Evolutionary conservation across 1,140 invertebrate genomes (phyloP).

Genomic region (Zeugodacus cucurbitae): DNA sequence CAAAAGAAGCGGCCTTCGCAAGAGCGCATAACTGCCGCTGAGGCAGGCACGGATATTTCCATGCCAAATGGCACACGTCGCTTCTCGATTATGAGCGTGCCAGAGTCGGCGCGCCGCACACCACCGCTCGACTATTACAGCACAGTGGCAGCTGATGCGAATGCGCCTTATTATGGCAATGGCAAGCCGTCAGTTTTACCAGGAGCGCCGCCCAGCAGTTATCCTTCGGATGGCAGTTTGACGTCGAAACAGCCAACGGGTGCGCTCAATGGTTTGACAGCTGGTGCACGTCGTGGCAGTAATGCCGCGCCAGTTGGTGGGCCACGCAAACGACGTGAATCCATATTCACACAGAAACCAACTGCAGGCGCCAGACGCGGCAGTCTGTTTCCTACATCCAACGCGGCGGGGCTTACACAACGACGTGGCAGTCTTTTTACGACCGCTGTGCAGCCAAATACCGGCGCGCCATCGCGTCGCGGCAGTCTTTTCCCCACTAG

Average conservation of each 20-base stretch:
- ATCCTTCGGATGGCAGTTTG: slow-evolving; percentile 52
- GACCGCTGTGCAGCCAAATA: slow-evolving; percentile 48
- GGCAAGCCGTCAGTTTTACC: slow-evolving; percentile 42
- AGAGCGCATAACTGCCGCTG: slow-evolving; percentile 42
- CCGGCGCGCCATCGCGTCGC: not conserved
- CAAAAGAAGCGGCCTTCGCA: slow-evolving; percentile 59
- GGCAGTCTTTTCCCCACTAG: slow-evolving; percentile 45
- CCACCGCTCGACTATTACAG: slow-evolving; percentile 59
- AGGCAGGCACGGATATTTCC: slow-evolving; percentile 40
- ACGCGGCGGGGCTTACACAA: slow-evolving; percentile 53
- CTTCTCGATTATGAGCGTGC: slow-evolving; percentile 59
- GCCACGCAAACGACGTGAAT: slow-evolving; percentile 54
- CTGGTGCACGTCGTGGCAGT: not conserved
- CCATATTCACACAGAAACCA: slow-evolving; percentile 60
- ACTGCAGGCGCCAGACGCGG: slow-evolving; percentile 51
- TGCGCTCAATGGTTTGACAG: not conserved
- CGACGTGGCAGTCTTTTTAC: slow-evolving; percentile 65
- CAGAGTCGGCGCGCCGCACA: slow-evolving; percentile 48
- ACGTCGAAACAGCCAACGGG: not conserved
- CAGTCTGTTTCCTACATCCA: slow-evolving; percentile 55
- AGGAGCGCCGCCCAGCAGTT: slow-evolving; percentile 43
- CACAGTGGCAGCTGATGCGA: slow-evolving; percentile 67
- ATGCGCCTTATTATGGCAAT: slow-evolving; percentile 53
- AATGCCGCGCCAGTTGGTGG: slow-evolving; percentile 35
- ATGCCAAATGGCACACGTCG: slow-evolving; percentile 49